Percentiles rank a stretch among this genome's conserved stretches.
These are phyloP conservation scores for Dryas iulia DNA, from an alignment of 1,140 invertebrate species.

Conservation along the genomic window DNA sequence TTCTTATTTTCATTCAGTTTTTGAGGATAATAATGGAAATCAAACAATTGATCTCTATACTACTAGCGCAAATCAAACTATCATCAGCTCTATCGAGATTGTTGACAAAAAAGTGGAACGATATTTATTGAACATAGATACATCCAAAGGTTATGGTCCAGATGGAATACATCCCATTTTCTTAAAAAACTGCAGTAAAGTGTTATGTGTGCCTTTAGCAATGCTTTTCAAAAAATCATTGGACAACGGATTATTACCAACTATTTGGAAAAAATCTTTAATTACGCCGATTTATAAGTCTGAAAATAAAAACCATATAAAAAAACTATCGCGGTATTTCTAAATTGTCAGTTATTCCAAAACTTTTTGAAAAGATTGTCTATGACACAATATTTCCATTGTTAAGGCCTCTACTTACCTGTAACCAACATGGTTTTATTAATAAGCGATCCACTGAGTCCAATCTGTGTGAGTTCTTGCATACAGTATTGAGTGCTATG, in stretches of 20 bases:
- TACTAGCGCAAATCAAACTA: too few relatives aligned
- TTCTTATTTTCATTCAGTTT: neutral
- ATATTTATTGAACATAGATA: too few relatives aligned
- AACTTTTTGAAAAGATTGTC: conserved; percentile 7
- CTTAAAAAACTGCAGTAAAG: conserved; percentile 9
- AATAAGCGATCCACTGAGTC: conserved; percentile 8
- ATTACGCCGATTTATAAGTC: conserved; percentile 6
- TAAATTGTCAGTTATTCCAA: too few relatives aligned
- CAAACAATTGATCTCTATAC: too few relatives aligned
- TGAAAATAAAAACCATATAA: too few relatives aligned
- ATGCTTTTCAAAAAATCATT: neutral
- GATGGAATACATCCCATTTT: conserved; percentile 8
- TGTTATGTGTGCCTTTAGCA: conserved; percentile 5
- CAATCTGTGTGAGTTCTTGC: conserved; percentile 21
- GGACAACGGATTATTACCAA: conserved; percentile 4
- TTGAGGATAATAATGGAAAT: neutral
- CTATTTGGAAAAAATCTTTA: conserved; percentile 5
- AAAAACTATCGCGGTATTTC: too few relatives aligned
- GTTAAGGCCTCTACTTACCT: conserved; percentile 5
- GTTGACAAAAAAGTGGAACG: too few relatives aligned
- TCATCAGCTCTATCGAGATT: too few relatives aligned
- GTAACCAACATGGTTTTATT: too few relatives aligned
- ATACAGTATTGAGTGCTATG: too few relatives aligned
- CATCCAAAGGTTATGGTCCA: too few relatives aligned
- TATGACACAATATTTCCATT: conserved; percentile 4